Evolutionary conservation across 2,113 vertebrate genomes (phyloP).

Genomic region (mouse (Mus musculus)): DNA sequence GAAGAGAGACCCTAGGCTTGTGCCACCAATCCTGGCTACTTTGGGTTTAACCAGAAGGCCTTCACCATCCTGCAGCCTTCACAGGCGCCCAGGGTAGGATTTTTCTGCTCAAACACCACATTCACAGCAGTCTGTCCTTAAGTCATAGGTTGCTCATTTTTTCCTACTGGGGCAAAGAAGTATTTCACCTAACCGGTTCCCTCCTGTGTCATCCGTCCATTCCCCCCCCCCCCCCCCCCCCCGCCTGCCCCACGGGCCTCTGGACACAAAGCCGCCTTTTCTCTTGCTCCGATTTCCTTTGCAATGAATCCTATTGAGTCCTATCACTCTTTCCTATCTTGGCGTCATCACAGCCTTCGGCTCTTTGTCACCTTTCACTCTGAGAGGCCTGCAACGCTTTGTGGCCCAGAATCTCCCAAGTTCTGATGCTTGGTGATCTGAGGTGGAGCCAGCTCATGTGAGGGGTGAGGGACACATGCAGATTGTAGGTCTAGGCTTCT

Average conservation of each 20-base stretch:
- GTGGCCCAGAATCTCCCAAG: not conserved
- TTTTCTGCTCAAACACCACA: not conserved
- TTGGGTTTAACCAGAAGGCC: not conserved
- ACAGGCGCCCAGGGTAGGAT: not conserved
- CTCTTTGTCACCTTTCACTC: not conserved
- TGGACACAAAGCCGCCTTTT: not conserved
- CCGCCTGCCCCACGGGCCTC: not conserved
- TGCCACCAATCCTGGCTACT: not conserved
- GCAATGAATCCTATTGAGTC: too few relatives aligned
- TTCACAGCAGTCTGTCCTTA: not conserved
- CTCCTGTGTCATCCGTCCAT: not conserved
- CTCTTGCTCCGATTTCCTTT: not conserved
- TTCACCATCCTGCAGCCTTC: not conserved
- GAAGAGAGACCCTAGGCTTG: too few relatives aligned
- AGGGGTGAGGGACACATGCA: not conserved
- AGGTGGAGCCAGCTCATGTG: not conserved
- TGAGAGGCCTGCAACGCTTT: not conserved
- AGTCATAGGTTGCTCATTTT: not conserved
- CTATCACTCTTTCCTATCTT: not conserved
- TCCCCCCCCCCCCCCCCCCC: not conserved
- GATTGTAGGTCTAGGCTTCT: not conserved
- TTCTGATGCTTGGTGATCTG: not conserved
- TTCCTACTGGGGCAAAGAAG: not conserved
- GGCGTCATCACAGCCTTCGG: not conserved
- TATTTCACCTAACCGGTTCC: not conserved